Percentiles rank a stretch among this genome's conserved stretches.
phyloP scores from a whole-genome alignment of 2,888 invertebrate genomes.

The Drosophila barbarae region DNA sequence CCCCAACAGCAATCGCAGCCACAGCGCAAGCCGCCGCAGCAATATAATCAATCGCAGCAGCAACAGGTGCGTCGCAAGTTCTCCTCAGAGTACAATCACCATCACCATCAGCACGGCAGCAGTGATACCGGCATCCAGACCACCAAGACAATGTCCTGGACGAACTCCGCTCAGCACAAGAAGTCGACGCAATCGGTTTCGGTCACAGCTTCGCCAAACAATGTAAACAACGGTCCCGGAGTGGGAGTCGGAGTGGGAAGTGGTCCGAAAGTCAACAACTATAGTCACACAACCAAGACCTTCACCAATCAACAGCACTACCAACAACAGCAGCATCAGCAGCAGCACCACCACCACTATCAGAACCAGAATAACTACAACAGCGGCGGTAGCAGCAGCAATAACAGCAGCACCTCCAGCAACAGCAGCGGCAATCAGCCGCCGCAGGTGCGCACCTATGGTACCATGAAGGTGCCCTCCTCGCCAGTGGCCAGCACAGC shows the following conservation, averaged over 20 bases:
- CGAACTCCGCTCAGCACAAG: slow-evolving; percentile 80
- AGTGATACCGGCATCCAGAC: slow-evolving; percentile 64
- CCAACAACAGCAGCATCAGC: slow-evolving; percentile 73
- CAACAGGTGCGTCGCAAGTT: slow-evolving; percentile 69
- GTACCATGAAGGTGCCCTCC: slow-evolving; percentile 78
- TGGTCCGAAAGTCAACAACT: slow-evolving; percentile 37
- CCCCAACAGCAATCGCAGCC: slow-evolving; percentile 52
- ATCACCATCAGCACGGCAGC: slow-evolving; percentile 54
- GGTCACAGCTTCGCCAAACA: slow-evolving; percentile 78
- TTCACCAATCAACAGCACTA: slow-evolving; percentile 73
- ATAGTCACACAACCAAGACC: slow-evolving; percentile 68
- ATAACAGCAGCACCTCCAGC: slow-evolving; percentile 60
- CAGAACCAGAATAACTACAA: slow-evolving; percentile 46
- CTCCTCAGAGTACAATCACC: slow-evolving; percentile 63
- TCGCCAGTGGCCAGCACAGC: slow-evolving; percentile 80
- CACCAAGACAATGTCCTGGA: slow-evolving; percentile 79
- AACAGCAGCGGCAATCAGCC: slow-evolving; percentile 69
- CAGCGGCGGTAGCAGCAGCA: slow-evolving; percentile 63
- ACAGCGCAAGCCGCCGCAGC: slow-evolving; percentile 56
- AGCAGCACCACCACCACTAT: slow-evolving; percentile 35
- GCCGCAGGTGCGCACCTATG: slow-evolving; percentile 76
- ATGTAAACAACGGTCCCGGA: slow-evolving; percentile 56
- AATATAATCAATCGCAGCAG: slow-evolving; percentile 56
- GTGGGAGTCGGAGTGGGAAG: slow-evolving; percentile 8
- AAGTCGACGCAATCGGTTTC: slow-evolving; percentile 79